These are phyloP conservation scores for Cichlasoma orientale DNA, from an alignment of 2,797 vertebrate species.

Conservation along the genomic window DNA sequence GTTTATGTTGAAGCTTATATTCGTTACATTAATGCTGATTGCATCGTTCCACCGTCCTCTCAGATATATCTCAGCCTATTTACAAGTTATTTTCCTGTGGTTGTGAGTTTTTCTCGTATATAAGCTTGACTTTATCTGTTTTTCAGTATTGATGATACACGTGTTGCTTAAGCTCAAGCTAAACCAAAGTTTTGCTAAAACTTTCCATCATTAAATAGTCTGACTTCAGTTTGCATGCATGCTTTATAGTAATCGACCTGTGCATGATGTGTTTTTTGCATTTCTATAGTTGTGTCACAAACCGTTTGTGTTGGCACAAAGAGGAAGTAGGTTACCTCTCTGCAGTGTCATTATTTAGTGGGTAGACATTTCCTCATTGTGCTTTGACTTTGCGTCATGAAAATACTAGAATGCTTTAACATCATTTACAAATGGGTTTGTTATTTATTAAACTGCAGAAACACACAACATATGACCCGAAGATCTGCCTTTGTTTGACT, in stretches of 20 bases:
- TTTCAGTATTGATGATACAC: background rate
- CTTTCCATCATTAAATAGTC: background rate
- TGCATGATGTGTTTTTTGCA: background rate
- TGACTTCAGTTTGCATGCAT: background rate
- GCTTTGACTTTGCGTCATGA: conserved; percentile 6
- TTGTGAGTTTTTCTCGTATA: background rate
- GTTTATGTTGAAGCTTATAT: background rate
- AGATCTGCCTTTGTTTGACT: background rate
- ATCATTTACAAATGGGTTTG: background rate
- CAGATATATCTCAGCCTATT: background rate
- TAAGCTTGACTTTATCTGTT: background rate
- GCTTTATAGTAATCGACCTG: background rate
- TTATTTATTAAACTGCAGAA: background rate
- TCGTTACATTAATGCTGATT: background rate
- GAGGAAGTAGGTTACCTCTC: conserved; percentile 40
- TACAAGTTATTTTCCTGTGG: background rate
- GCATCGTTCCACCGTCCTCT: background rate
- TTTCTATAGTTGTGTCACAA: background rate
- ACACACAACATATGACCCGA: background rate
- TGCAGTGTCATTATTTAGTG: background rate
- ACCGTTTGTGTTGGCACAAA: conserved; percentile 18
- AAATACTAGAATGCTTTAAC: background rate
- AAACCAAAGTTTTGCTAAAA: background rate
- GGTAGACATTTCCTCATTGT: conserved; percentile 26
- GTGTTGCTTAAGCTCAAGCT: background rate